Evolutionary conservation across 2,797 vertebrate genomes (phyloP).

Genomic region (Poeciliopsis gracilis): DNA sequence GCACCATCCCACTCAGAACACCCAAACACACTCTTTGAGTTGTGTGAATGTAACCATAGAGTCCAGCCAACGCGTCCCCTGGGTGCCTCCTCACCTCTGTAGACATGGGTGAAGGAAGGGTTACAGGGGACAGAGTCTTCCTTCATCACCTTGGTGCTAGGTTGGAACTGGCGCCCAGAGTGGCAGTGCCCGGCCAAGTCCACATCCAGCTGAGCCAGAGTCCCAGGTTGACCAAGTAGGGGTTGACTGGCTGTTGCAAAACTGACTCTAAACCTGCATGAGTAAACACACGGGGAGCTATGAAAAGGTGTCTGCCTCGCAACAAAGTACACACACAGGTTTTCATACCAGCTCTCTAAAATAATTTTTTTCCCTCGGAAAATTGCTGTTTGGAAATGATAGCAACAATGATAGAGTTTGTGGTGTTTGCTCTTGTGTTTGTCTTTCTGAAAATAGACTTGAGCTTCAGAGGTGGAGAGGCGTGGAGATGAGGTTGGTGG

Average conservation of each 20-base stretch:
- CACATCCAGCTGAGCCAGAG: conserved; percentile 44
- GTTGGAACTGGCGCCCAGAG: conserved; percentile 61
- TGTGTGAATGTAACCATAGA: conserved; percentile 65
- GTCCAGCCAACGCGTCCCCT: conserved; percentile 64
- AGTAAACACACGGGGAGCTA: conserved; percentile 49
- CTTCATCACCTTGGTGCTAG: conserved; percentile 72
- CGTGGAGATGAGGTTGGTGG: conserved; percentile 57
- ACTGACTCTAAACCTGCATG: conserved; percentile 39
- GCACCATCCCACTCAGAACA: conserved; percentile 58
- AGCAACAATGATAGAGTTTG: conserved; percentile 64
- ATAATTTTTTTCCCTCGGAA: conserved; percentile 51
- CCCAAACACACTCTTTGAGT: conserved; percentile 57
- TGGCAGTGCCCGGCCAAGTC: conserved; percentile 52
- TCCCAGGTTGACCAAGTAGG: conserved; percentile 51
- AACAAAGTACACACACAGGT: conserved; percentile 31
- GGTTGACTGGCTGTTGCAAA: conserved; percentile 34
- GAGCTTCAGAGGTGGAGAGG: conserved; percentile 45
- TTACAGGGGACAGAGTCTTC: conserved; percentile 64
- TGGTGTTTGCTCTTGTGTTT: conserved; percentile 64
- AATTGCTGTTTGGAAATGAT: conserved; percentile 65
- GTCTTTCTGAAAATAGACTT: conserved; percentile 72
- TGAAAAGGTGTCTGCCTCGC: conserved; percentile 41
- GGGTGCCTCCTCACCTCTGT: conserved; percentile 70
- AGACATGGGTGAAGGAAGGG: conserved; percentile 42
- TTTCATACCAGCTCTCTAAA: conserved; percentile 25